phyloP scores from a whole-genome alignment of 2,113 vertebrate genomes.

The Ageneiosus marmoratus region DNA sequence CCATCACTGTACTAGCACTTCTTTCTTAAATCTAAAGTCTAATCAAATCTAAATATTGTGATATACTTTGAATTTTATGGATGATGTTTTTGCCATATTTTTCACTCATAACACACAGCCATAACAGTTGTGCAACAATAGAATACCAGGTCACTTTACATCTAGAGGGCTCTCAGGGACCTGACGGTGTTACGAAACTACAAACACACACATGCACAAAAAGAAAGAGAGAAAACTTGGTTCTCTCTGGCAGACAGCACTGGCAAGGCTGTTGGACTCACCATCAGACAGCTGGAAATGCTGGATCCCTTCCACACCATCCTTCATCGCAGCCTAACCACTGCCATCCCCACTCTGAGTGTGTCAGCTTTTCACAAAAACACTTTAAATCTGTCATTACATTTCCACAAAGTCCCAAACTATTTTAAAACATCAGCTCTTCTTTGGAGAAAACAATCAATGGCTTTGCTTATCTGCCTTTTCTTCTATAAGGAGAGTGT shows the following conservation, averaged over 20 bases:
- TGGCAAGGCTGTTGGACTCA: conserved; percentile 13
- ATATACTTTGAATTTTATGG: background rate
- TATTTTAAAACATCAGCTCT: background rate
- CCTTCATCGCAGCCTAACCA: conserved; percentile 28
- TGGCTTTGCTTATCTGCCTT: background rate
- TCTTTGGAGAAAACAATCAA: background rate
- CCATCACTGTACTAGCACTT: background rate
- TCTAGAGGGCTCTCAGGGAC: conserved; percentile 20
- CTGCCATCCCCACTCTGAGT: background rate
- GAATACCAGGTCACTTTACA: conserved; percentile 16
- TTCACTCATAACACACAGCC: background rate
- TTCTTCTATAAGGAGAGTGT: background rate
- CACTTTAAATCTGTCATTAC: background rate
- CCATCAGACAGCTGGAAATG: conserved; percentile 44
- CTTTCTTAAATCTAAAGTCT: background rate
- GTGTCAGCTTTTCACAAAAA: background rate
- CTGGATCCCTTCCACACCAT: conserved; percentile 34
- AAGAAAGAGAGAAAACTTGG: background rate
- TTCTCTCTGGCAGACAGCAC: conserved; percentile 25
- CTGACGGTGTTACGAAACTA: conserved; percentile 8
- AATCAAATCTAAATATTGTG: background rate
- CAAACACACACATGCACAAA: conserved; percentile 22
- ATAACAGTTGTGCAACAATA: background rate
- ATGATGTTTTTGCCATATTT: background rate
- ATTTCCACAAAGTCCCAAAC: background rate